Conservation (phyloP, 2,888 invertebrate species). For the Koerneria pararmatus region DNA sequence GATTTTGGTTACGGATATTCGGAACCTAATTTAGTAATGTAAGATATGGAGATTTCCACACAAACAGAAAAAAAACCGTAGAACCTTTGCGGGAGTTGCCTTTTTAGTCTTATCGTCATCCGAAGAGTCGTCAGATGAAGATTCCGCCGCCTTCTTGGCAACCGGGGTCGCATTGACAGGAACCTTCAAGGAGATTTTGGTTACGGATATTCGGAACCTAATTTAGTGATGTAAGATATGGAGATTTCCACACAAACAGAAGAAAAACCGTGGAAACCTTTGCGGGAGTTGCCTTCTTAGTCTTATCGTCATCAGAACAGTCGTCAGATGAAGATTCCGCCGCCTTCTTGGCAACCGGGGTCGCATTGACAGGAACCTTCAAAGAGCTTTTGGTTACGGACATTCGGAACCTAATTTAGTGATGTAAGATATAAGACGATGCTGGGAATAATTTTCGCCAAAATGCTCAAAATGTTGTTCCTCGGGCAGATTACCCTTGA, state of each 20-base stretch:
- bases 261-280: not conserved
- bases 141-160: conserved; percentile 13
- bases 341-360: conserved; percentile 8
- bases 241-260: not conserved
- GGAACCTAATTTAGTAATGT: too few species aligned
- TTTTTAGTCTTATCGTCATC: conserved; percentile 22
- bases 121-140: conserved; percentile 15
- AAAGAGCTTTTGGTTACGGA: not conserved
- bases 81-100: conserved; percentile 4
- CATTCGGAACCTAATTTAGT: too few species aligned
- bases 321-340: not conserved
- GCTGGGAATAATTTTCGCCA: too few species aligned
- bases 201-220: not conserved
- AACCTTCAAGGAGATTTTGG: conserved; percentile 18
- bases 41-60: too few species aligned
- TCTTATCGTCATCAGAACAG: not conserved
- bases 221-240: not conserved
- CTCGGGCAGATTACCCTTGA: too few species aligned
- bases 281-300: conserved; percentile 3
- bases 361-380: not conserved
- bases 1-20: too few species aligned
- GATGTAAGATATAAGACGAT: too few species aligned
- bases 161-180: conserved; percentile 9
- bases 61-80: conserved; percentile 22
- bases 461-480: too few species aligned